Conservation (phyloP, 2,888 invertebrate species). For the Andrena fulva region DNA sequence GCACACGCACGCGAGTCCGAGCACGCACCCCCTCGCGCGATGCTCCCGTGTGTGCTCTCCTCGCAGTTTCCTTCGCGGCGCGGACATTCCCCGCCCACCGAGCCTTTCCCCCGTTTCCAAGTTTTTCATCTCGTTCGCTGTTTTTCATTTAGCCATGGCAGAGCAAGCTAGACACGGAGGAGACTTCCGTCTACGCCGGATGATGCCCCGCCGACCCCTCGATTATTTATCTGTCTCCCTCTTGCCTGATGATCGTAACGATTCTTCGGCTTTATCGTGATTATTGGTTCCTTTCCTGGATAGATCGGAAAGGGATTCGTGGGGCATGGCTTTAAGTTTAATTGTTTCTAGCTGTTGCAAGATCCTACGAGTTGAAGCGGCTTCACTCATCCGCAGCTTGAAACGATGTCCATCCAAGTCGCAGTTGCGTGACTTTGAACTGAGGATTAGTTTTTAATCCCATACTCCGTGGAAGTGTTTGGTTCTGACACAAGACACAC, state of each 20-base stretch:
- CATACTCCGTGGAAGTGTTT: no score
- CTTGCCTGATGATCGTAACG: no score
- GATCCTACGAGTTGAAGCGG: not conserved
- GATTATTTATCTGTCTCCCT: no score
- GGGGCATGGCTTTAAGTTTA: no score
- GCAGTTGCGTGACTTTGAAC: not conserved
- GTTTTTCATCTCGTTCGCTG: constrained; percentile 75
- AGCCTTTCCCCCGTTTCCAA: constrained; percentile 67
- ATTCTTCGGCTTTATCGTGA: no score
- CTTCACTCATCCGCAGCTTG: not conserved
- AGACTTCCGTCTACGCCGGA: not conserved
- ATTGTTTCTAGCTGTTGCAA: not conserved
- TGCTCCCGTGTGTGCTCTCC: constrained; percentile 65
- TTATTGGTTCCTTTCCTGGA: no score
- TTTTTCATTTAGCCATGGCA: constrained; percentile 68
- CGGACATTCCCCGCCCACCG: constrained; percentile 54
- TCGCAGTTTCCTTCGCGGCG: constrained; percentile 62
- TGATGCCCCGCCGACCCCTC: not conserved
- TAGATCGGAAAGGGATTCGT: no score
- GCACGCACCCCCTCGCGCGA: constrained; percentile 33
- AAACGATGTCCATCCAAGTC: not conserved
- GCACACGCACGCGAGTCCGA: constrained; percentile 32
- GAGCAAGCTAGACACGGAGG: not conserved
- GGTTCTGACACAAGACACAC: no score
- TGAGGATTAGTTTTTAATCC: not conserved